Conservation (phyloP, 2,888 invertebrate genomes). For the Phasia obesa region DNA sequence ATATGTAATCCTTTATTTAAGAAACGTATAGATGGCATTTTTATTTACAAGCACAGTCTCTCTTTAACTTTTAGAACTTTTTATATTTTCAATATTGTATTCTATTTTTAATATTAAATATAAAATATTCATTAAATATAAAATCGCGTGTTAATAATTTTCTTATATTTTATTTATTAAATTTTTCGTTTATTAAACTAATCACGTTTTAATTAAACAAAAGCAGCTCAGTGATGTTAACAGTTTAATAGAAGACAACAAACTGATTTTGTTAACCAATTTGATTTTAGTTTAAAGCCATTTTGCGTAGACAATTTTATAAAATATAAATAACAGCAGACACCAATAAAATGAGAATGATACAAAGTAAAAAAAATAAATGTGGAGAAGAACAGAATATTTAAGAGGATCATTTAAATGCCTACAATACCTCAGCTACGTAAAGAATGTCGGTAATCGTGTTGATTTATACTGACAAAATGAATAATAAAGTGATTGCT, state of each 20-base stretch:
- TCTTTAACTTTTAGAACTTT: neutral
- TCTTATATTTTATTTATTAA: neutral
- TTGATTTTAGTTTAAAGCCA: constrained; percentile 26
- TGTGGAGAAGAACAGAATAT: neutral
- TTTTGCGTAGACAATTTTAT: constrained; percentile 19
- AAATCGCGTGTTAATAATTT: constrained; percentile 25
- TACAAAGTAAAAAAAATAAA: constrained; percentile 18
- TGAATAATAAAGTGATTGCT: no score
- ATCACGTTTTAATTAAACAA: constrained; percentile 33
- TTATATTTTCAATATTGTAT: neutral
- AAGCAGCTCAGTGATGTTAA: constrained; percentile 40
- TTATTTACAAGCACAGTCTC: neutral
- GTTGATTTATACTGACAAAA: neutral
- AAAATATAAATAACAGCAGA: neutral
- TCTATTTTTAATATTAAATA: neutral
- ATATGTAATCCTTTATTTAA: constrained; percentile 76
- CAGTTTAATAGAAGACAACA: constrained; percentile 48
- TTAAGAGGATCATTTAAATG: constrained; percentile 24
- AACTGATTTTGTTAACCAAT: constrained; percentile 58
- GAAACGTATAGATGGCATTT: constrained; percentile 79
- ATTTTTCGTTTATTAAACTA: constrained; percentile 17
- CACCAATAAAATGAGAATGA: constrained; percentile 17
- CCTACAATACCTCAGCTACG: neutral
- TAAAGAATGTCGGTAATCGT: neutral
- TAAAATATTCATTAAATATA: neutral